Evolutionary conservation across 2,888 invertebrate species (phyloP).

Genomic region (Sinhomidia bicolor): DNA sequence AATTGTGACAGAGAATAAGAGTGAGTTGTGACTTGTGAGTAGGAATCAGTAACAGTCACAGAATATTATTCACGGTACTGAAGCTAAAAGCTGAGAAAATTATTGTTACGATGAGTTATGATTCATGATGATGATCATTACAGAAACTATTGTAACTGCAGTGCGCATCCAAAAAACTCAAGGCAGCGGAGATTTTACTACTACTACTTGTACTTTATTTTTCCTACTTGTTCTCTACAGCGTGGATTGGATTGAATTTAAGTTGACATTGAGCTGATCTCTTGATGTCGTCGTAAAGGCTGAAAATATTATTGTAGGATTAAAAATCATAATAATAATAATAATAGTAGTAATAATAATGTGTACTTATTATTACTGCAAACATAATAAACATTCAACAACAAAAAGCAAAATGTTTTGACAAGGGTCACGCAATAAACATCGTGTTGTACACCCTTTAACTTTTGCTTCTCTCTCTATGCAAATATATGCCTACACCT

Average conservation of each 20-base stretch:
- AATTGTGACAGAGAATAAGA: background rate
- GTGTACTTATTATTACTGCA: background rate
- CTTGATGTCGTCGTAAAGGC: background rate
- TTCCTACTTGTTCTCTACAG: background rate
- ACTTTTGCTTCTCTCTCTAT: too few relatives aligned
- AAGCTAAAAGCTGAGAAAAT: constrained; percentile 21
- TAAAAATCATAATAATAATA: background rate
- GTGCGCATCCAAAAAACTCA: background rate
- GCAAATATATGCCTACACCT: background rate
- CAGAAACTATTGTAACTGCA: background rate
- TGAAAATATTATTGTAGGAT: background rate
- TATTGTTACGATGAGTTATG: background rate
- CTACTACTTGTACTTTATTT: too few relatives aligned
- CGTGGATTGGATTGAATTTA: background rate
- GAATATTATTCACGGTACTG: background rate
- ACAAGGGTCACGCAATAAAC: constrained; percentile 63
- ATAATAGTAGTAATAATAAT: too few relatives aligned
- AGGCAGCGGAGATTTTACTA: background rate
- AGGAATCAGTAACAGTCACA: constrained; percentile 13
- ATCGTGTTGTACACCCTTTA: background rate
- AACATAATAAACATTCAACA: background rate
- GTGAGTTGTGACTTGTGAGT: background rate
- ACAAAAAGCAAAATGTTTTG: constrained; percentile 31
- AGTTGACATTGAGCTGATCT: constrained; percentile 67
- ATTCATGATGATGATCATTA: background rate